Conservation (phyloP, 1,140 invertebrate genomes). For the Apis florea region DNA sequence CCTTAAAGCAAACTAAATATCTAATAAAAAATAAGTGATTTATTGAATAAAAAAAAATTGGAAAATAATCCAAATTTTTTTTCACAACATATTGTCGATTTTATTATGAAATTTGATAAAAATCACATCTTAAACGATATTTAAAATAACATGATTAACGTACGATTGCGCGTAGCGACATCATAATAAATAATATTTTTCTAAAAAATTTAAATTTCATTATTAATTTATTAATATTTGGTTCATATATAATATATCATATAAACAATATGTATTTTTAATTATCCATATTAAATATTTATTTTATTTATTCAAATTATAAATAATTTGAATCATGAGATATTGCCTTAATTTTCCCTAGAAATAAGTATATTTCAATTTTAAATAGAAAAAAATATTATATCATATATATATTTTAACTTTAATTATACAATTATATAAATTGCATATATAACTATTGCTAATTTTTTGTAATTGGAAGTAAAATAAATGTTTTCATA, state of each 20-base stretch:
- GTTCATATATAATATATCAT: not conserved
- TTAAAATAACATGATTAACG: not conserved
- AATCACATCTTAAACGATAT: not conserved
- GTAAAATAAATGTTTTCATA: not conserved
- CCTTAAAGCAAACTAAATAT: not conserved
- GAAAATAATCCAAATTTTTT: not conserved
- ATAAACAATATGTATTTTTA: not conserved
- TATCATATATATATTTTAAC: too few relatives aligned
- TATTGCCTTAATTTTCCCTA: slow-evolving; percentile 3
- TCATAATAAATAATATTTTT: not conserved
- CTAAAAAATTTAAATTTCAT: not conserved
- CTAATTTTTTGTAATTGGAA: not conserved
- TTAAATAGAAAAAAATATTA: not conserved
- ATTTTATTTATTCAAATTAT: not conserved
- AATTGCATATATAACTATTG: too few relatives aligned
- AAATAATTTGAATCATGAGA: not conserved
- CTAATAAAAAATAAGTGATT: not conserved
- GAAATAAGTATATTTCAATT: not conserved
- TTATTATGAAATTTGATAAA: not conserved
- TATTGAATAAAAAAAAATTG: not conserved
- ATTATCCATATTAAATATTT: not conserved
- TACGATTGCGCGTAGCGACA: not conserved
- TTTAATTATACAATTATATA: not conserved
- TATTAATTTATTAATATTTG: not conserved
- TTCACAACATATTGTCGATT: not conserved